A percentile compares a stretch with the other conserved stretches of the same genome.
phyloP scores from a whole-genome alignment of 2,888 invertebrate species.

The Odontocolon sp. region DNA sequence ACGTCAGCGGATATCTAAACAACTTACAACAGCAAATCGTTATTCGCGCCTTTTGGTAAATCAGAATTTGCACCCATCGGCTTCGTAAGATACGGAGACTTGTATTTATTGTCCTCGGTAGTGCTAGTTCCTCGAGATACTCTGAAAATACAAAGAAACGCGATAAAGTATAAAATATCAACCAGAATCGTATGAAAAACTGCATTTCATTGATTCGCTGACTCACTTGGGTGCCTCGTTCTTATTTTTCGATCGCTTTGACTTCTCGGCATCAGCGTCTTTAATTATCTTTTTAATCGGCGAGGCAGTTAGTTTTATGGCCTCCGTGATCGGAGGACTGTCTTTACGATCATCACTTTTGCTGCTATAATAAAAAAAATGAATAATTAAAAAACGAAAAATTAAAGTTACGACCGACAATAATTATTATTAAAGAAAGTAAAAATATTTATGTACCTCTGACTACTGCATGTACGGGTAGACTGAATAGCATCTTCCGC shows the following conservation, averaged over 20 bases:
- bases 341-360: conserved; percentile 77
- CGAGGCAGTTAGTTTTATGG: conserved; percentile 77
- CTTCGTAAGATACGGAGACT: conserved; percentile 83
- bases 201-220: too few species aligned
- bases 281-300: conserved; percentile 76
- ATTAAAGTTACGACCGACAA: not conserved
- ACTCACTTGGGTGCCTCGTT: conserved; percentile 80
- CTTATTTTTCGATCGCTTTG: conserved; percentile 79
- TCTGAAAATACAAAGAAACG: too few species aligned
- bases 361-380: conserved; percentile 68
- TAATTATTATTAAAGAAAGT: conserved; percentile 4
- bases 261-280: conserved; percentile 76
- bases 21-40: conserved; percentile 89
- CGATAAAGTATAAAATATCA: too few species aligned
- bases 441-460: conserved; percentile 69
- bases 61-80: conserved; percentile 87
- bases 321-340: conserved; percentile 77
- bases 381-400: conserved; percentile 7
- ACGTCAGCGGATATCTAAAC: not conserved
- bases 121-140: conserved; percentile 81
- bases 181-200: too few species aligned
- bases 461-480: conserved; percentile 75
- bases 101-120: conserved; percentile 83
- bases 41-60: conserved; percentile 90
- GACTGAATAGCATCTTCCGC: conserved; percentile 84